These are phyloP conservation scores for Clarias macrocephalus DNA, from an alignment of 2,113 vertebrate species.

Conservation along the genomic window DNA sequence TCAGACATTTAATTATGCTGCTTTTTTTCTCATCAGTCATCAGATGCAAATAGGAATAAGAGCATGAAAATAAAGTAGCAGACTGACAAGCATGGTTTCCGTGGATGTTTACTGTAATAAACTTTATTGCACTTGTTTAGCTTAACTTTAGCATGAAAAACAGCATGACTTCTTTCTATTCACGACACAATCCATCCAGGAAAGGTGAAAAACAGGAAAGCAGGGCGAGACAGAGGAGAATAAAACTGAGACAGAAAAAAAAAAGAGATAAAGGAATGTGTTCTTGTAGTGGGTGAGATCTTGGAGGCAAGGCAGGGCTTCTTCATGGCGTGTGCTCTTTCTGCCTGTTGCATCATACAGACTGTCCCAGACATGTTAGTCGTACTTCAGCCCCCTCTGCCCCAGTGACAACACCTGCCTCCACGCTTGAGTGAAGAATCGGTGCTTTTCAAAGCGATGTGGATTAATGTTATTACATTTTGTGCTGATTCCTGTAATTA, in stretches of 20 bases:
- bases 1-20: constrained; percentile 25
- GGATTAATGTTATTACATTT: constrained; percentile 1
- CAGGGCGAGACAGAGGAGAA: constrained; percentile 7
- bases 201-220: constrained; percentile 2
- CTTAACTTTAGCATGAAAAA: not conserved
- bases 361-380: constrained; percentile 16
- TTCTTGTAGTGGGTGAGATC: not conserved
- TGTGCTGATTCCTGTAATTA: not conserved
- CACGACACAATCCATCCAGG: not conserved
- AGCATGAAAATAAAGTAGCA: not conserved
- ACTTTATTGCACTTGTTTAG: not conserved
- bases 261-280: constrained; percentile 8
- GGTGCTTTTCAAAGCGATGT: not conserved
- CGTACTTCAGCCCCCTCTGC: constrained; percentile 7
- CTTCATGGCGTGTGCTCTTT: constrained; percentile 31
- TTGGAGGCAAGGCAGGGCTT: constrained; percentile 16
- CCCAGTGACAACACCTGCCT: constrained; percentile 22
- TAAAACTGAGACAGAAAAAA: constrained; percentile 9
- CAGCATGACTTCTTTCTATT: not conserved
- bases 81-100: not conserved
- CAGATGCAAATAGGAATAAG: not conserved
- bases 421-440: not conserved
- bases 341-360: constrained; percentile 43
- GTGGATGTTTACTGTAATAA: not conserved
- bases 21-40: constrained; percentile 14